These are phyloP conservation scores for Anastatus disparis DNA, from an alignment of 1,140 invertebrate genomes.

Conservation along the genomic window DNA sequence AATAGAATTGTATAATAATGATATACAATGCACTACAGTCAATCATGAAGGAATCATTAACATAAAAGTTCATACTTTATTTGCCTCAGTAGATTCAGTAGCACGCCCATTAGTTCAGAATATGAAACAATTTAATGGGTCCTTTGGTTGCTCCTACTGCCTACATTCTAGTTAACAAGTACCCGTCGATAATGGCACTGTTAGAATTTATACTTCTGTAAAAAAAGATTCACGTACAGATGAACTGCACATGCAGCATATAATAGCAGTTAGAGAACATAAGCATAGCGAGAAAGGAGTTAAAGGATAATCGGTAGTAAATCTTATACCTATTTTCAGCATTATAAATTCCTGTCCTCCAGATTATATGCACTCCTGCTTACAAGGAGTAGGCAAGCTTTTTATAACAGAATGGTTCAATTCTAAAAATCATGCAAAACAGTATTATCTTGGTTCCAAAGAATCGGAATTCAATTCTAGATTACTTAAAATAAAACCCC, in stretches of 20 bases:
- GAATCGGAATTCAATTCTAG: neutral
- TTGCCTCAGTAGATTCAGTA: neutral
- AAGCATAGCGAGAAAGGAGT: neutral
- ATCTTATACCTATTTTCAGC: neutral
- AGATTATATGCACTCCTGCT: constrained; percentile 6
- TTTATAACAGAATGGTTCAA: no score
- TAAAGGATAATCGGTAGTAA: neutral
- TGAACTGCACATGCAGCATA: neutral
- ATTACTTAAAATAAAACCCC: constrained; percentile 3
- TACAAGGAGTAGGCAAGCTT: constrained; percentile 1
- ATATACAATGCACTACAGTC: neutral
- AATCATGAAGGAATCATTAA: neutral
- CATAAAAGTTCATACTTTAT: constrained; percentile 5
- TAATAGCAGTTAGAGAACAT: no score
- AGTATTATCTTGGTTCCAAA: constrained; percentile 14
- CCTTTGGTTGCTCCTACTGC: constrained; percentile 11
- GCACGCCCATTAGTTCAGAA: constrained; percentile 14
- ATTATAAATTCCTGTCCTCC: constrained; percentile 6
- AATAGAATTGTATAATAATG: neutral
- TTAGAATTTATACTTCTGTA: neutral
- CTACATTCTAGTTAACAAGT: neutral
- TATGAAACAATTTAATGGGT: constrained; percentile 21
- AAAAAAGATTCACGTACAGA: neutral
- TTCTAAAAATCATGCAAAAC: constrained; percentile 1
- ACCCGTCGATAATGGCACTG: neutral